phyloP scores from a whole-genome alignment of 2,888 invertebrate genomes.

The Ichneumoninae sp. region DNA sequence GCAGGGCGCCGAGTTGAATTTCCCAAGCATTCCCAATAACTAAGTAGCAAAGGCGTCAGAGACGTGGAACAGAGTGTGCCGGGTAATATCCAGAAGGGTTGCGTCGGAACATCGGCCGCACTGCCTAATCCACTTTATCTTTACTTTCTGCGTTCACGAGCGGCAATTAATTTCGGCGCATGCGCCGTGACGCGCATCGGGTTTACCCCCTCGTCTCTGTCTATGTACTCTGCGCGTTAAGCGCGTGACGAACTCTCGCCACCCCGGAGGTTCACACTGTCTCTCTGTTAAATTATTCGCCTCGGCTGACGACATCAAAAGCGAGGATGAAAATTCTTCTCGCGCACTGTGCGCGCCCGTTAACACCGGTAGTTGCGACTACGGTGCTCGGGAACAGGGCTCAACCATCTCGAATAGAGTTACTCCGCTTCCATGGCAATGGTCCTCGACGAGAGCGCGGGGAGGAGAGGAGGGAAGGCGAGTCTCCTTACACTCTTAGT shows the following conservation, averaged over 20 bases:
- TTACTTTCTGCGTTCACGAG: constrained; percentile 44
- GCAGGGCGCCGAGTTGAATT: too few relatives aligned
- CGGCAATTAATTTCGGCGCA: constrained; percentile 53
- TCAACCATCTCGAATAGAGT: constrained; percentile 18
- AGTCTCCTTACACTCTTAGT: too few relatives aligned
- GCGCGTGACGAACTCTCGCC: constrained; percentile 28
- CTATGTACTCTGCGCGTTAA: constrained; percentile 25
- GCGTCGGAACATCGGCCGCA: constrained; percentile 31
- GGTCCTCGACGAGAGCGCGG: too few relatives aligned
- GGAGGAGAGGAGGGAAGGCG: too few relatives aligned
- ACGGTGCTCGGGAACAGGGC: background rate
- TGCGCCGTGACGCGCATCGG: constrained; percentile 13
- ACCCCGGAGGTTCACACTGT: constrained; percentile 13
- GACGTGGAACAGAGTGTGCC: too few relatives aligned
- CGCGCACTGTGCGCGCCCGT: background rate
- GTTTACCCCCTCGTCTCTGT: background rate
- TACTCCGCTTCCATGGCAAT: background rate
- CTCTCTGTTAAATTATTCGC: constrained; percentile 28
- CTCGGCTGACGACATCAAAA: constrained; percentile 53
- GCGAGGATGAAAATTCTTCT: constrained; percentile 54
- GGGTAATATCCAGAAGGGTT: background rate
- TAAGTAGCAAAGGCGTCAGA: too few relatives aligned
- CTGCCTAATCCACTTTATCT: constrained; percentile 52
- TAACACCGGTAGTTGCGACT: background rate
- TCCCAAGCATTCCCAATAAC: too few relatives aligned